Evolutionary conservation across 1,140 invertebrate species (phyloP).

Genomic region (Micrasema longulum): DNA sequence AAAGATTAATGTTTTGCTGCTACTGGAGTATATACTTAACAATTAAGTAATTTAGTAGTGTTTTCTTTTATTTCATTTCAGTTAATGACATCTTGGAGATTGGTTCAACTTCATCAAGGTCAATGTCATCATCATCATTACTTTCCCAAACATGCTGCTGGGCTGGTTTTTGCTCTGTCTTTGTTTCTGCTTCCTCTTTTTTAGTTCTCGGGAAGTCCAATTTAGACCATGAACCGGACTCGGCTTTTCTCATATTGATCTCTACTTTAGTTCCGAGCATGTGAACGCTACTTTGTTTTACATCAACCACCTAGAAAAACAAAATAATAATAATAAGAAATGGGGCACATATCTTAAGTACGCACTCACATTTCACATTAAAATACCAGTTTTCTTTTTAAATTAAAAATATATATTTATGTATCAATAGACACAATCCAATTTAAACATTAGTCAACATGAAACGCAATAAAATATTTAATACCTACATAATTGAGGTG

Average conservation of each 20-base stretch:
- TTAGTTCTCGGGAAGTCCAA: constrained; percentile 73
- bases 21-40: too few species aligned
- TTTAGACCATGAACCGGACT: constrained; percentile 84
- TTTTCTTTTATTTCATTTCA: constrained; percentile 26
- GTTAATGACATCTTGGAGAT: constrained; percentile 55
- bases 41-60: too few species aligned
- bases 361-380: too few species aligned
- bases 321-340: too few species aligned
- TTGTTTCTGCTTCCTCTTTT: constrained; percentile 56
- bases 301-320: constrained; percentile 75
- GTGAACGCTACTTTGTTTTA: constrained; percentile 76
- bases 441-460: too few species aligned
- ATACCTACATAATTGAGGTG: too few species aligned
- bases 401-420: too few species aligned
- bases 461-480: too few species aligned
- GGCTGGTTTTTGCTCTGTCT: constrained; percentile 55
- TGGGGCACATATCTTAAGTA: too few species aligned
- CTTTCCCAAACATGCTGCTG: constrained; percentile 56
- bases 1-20: too few species aligned
- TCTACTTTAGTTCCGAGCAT: constrained; percentile 96
- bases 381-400: too few species aligned
- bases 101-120: constrained; percentile 63
- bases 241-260: constrained; percentile 91
- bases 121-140: constrained; percentile 64
- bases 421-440: too few species aligned